Evolutionary conservation across 2,113 vertebrate species (phyloP), one percentile per base, ranked within the genome.

Genomic region (Nesogale talazaci): DNA sequence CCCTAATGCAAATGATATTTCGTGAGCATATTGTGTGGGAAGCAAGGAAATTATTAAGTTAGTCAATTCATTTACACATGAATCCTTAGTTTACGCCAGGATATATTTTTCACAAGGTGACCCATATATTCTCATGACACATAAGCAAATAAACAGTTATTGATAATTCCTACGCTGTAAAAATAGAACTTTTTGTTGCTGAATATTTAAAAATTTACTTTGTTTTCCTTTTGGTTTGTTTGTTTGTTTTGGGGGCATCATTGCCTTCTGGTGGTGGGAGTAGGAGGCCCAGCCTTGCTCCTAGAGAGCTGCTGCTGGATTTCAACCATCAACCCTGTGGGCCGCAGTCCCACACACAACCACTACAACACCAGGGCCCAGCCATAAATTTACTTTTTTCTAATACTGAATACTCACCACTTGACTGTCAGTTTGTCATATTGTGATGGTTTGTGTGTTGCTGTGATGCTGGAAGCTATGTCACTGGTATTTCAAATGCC

Each of bases 31-130:
- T 59, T 70, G 46, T 83, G 81, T 88, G 40, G 38, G 34, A 92
- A 79, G 56, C 61, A 63, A 65, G 52, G 70, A 91, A 89, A 6
- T 29, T 83, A 74, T 83, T 94, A 92, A 57, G 84, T 75, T 70
- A 34, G 65, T 79, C 82, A 84, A 78, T 93, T 89, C 94, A 93
- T 89, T 84, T 90, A 74, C 70, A 83, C 31, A n/a, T 77, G 74
- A n/a, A 72, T 81, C 92, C 56, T 81, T 52, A 77, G 65, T 90
- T 74, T 87, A 75, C 10, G 78, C 38, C 42, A 42, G 75, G 31
- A 63, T 52, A 20, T 88, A 46, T 89, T 94, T 95, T 92, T 9
- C 34, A 77, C 23, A 92, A 94, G 81, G 63, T 91, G 22, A 42
- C 34, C 77, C 0, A 57, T 76, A 40, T 52, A 36, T 40, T 92